phyloP scores from a whole-genome alignment of 2,888 invertebrate genomes.

The Epicampocera succincta region DNA sequence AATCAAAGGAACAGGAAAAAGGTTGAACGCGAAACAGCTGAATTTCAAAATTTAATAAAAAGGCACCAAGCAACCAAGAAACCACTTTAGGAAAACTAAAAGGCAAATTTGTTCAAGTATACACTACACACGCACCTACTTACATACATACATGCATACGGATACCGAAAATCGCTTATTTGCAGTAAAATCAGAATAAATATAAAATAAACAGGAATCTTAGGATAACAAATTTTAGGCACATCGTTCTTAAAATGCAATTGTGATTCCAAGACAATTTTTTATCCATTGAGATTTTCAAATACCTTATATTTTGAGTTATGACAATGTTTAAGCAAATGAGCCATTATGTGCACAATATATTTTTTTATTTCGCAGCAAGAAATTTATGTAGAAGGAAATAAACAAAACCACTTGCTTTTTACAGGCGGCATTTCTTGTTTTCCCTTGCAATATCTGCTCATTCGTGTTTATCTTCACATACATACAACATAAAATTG shows the following conservation, averaged over 20 bases:
- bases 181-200: too few species aligned
- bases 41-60: neutral
- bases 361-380: too few species aligned
- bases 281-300: too few species aligned
- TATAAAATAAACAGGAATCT: too few species aligned
- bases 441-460: conserved; percentile 12
- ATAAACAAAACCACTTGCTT: conserved; percentile 59
- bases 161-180: too few species aligned
- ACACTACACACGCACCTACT: neutral
- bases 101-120: conserved; percentile 27
- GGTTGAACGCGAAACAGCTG: conserved; percentile 51
- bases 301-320: too few species aligned
- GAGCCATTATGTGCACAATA: too few species aligned
- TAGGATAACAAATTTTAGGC: too few species aligned
- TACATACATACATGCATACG: too few species aligned
- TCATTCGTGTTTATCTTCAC: conserved; percentile 9
- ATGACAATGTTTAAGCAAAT: too few species aligned
- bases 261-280: too few species aligned
- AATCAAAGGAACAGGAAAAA: conserved; percentile 19
- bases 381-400: neutral
- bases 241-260: too few species aligned
- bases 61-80: conserved; percentile 6
- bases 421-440: conserved; percentile 48
- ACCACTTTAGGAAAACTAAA: conserved; percentile 41
- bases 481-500: conserved; percentile 3